These are phyloP conservation scores for Python bivittatus DNA, from an alignment of 2,113 vertebrate species.

Conservation along the genomic window DNA sequence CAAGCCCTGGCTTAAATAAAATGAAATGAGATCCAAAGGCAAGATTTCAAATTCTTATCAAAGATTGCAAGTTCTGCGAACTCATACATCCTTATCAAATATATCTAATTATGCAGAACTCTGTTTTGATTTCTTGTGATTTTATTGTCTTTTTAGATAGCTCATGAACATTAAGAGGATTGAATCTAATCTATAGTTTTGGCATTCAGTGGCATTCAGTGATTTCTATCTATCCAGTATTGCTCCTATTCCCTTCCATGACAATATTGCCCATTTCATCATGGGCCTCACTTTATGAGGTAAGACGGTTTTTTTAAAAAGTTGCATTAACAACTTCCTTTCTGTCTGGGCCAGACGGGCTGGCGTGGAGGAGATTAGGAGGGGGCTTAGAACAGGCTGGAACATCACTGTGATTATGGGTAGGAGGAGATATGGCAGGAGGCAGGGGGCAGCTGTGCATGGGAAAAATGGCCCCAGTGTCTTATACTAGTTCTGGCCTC, in stretches of 20 bases:
- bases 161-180: constrained; percentile 4
- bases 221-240: constrained; percentile 8
- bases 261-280: constrained; percentile 7
- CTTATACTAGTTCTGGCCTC: neutral
- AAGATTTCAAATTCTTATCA: neutral
- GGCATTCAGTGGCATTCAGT: neutral
- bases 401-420: neutral
- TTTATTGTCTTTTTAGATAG: neutral
- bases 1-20: neutral
- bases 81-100: neutral
- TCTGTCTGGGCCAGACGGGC: neutral
- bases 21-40: neutral
- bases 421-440: neutral
- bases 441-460: neutral
- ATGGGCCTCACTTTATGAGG: constrained; percentile 10
- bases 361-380: neutral
- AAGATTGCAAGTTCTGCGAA: neutral
- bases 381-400: neutral
- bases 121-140: neutral
- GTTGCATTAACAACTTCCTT: neutral
- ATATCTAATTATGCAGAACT: neutral
- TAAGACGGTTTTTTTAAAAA: neutral
- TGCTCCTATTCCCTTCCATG: constrained; percentile 16
- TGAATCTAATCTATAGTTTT: neutral
- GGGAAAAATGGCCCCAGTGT: neutral